These are phyloP conservation scores for Engystomops pustulosus DNA, from an alignment of 2,113 vertebrate species.

Conservation along the genomic window DNA sequence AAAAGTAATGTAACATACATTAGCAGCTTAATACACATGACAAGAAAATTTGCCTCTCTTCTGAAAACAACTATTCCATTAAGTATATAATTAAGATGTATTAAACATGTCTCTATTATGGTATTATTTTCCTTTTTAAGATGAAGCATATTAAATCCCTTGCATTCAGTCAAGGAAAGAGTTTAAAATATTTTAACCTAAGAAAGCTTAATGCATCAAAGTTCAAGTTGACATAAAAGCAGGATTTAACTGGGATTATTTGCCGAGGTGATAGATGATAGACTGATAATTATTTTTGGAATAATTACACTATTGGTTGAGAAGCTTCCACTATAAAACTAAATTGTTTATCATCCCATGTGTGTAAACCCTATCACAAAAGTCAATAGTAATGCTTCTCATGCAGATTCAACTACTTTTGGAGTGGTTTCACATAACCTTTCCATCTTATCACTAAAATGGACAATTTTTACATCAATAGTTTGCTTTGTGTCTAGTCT, in stretches of 20 bases:
- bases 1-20: neutral
- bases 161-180: neutral
- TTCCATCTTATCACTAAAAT: no score
- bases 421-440: no score
- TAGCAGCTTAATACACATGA: neutral
- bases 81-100: conserved; percentile 4
- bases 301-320: conserved; percentile 7
- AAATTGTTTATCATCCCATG: neutral
- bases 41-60: neutral
- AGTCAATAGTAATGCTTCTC: neutral
- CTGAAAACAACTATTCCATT: neutral
- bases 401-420: no score
- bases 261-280: neutral
- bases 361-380: neutral
- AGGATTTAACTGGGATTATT: neutral
- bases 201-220: neutral
- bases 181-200: neutral
- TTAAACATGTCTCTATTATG: neutral
- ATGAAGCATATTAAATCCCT: conserved; percentile 11
- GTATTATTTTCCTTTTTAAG: conserved; percentile 12
- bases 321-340: neutral
- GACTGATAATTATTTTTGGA: neutral
- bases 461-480: no score
- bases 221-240: conserved; percentile 16
- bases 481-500: no score